Evolutionary conservation across 1,140 invertebrate species (phyloP).

Genomic region (Odontomachus brunneus): DNA sequence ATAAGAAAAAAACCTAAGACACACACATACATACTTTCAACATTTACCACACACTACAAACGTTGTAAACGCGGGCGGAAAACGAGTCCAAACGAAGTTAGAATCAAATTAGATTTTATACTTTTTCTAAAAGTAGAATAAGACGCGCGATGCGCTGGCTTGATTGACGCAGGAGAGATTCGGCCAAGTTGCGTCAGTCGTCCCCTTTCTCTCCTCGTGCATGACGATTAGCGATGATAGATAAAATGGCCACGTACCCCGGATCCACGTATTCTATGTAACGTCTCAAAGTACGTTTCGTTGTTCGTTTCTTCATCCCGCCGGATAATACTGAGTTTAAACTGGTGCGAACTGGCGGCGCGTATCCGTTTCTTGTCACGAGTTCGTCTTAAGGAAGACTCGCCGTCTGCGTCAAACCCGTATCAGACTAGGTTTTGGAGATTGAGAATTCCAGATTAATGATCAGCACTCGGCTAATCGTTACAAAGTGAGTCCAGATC

Average conservation of each 20-base stretch:
- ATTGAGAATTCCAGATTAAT: too few relatives aligned
- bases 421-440: too few relatives aligned
- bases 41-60: too few relatives aligned
- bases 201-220: background rate
- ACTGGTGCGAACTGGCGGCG: slow-evolving; percentile 36
- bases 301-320: background rate
- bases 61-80: too few relatives aligned
- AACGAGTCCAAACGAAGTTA: background rate
- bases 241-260: slow-evolving; percentile 21
- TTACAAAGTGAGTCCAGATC: too few relatives aligned
- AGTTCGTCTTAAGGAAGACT: slow-evolving; percentile 13
- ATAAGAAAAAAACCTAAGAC: too few relatives aligned
- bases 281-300: slow-evolving; percentile 16
- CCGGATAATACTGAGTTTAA: slow-evolving; percentile 35
- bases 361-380: slow-evolving; percentile 18
- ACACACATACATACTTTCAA: too few relatives aligned
- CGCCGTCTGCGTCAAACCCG: too few relatives aligned
- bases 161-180: too few relatives aligned
- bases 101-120: slow-evolving; percentile 38
- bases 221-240: slow-evolving; percentile 3
- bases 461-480: too few relatives aligned
- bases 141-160: background rate
- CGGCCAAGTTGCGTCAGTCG: too few relatives aligned
- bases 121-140: slow-evolving; percentile 48
- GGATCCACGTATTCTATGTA: slow-evolving; percentile 13